Evolutionary conservation across 2,113 vertebrate species (phyloP).

Genomic region (Platichthys stellatus): DNA sequence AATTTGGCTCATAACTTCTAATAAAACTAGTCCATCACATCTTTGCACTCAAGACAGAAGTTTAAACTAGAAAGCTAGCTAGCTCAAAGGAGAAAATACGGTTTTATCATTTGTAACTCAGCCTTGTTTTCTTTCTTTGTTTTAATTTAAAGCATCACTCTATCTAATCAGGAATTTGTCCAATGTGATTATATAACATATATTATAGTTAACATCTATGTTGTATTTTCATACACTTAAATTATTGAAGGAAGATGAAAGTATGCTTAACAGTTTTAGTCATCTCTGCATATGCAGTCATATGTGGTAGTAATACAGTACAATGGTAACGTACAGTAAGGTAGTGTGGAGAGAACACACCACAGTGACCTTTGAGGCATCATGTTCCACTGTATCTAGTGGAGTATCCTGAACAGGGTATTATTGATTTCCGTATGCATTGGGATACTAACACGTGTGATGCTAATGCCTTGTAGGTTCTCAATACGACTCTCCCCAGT

Average conservation of each 20-base stretch:
- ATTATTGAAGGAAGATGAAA: neutral
- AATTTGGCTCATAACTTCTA: slow-evolving; percentile 91
- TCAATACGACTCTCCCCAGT: neutral
- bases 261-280: neutral
- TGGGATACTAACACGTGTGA: neutral
- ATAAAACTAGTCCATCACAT: slow-evolving; percentile 39
- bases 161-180: slow-evolving; percentile 80
- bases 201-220: slow-evolving; percentile 73
- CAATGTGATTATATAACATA: slow-evolving; percentile 75
- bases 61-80: neutral
- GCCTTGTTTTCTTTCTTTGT: slow-evolving; percentile 15
- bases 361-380: neutral
- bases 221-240: neutral
- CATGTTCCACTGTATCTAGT: neutral
- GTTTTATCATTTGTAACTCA: slow-evolving; percentile 72
- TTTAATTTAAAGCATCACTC: slow-evolving; percentile 60
- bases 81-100: slow-evolving; percentile 34
- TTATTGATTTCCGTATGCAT: neutral
- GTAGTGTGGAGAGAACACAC: neutral
- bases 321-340: neutral
- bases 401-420: neutral
- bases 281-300: slow-evolving; percentile 19
- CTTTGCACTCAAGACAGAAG: slow-evolving; percentile 50
- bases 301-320: neutral
- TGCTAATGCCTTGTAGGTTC: neutral